phyloP scores from a whole-genome alignment of 2,113 vertebrate genomes.

The Amblyornis subalaris region DNA sequence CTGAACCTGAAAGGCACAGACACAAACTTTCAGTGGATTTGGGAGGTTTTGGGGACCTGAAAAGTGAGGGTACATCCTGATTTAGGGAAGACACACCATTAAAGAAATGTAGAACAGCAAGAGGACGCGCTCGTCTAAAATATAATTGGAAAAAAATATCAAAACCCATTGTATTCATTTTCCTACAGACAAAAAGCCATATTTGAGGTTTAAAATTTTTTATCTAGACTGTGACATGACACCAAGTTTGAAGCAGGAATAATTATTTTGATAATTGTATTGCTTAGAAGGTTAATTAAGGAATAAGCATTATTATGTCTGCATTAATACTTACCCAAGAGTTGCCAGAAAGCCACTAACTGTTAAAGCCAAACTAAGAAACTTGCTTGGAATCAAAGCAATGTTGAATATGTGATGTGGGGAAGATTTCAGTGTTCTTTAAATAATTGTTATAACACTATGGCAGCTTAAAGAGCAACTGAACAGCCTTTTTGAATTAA shows the following conservation, averaged over 20 bases:
- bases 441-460: background rate
- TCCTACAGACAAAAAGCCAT: background rate
- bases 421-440: background rate
- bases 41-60: background rate
- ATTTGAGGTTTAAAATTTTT: background rate
- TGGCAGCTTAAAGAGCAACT: background rate
- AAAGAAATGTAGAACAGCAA: background rate
- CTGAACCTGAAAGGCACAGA: background rate
- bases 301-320: background rate
- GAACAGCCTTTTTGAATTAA: background rate
- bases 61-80: background rate
- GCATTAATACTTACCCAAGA: background rate
- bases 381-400: background rate
- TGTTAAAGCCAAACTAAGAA: background rate
- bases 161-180: background rate
- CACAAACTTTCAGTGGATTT: background rate
- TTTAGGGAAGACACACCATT: background rate
- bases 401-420: rapidly evolving
- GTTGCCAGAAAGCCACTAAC: background rate
- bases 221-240: background rate
- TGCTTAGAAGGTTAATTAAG: background rate
- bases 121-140: background rate
- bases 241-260: background rate
- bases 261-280: background rate
- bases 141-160: background rate